Percentiles rank a stretch among this genome's conserved stretches.
These are phyloP conservation scores for Nephrotoma appendiculata DNA, from an alignment of 2,888 invertebrate genomes.

Conservation along the genomic window DNA sequence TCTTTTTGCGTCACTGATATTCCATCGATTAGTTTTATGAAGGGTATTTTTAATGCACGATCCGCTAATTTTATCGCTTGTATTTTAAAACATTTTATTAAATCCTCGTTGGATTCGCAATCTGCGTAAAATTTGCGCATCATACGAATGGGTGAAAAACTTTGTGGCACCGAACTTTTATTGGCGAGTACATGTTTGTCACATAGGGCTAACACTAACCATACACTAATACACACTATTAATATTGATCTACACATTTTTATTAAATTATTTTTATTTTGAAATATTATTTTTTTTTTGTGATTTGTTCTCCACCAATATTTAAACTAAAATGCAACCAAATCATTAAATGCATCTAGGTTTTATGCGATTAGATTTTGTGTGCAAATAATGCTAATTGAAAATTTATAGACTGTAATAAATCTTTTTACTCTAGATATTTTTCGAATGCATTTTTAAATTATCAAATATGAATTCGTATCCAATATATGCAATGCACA, in stretches of 20 bases:
- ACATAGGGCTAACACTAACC: background rate
- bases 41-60: slow-evolving; percentile 45
- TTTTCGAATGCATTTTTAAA: background rate
- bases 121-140: slow-evolving; percentile 32
- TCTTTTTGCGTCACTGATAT: slow-evolving; percentile 39
- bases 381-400: background rate
- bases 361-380: slow-evolving; percentile 8
- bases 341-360: slow-evolving; percentile 5
- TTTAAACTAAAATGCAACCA: background rate
- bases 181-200: background rate
- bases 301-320: background rate
- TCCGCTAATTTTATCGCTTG: slow-evolving; percentile 51
- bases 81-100: slow-evolving; percentile 55
- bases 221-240: background rate
- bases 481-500: background rate
- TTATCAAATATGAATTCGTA: background rate
- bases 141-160: slow-evolving; percentile 16
- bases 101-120: slow-evolving; percentile 47
- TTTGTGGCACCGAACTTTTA: background rate
- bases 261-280: background rate
- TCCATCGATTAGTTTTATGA: slow-evolving; percentile 46
- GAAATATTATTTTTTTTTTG: background rate
- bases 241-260: background rate
- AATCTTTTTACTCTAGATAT: background rate
- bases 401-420: background rate